These are phyloP conservation scores for Anneissia japonica DNA, from an alignment of 35 echinoderm and acorn worm species.

Conservation along the genomic window DNA sequence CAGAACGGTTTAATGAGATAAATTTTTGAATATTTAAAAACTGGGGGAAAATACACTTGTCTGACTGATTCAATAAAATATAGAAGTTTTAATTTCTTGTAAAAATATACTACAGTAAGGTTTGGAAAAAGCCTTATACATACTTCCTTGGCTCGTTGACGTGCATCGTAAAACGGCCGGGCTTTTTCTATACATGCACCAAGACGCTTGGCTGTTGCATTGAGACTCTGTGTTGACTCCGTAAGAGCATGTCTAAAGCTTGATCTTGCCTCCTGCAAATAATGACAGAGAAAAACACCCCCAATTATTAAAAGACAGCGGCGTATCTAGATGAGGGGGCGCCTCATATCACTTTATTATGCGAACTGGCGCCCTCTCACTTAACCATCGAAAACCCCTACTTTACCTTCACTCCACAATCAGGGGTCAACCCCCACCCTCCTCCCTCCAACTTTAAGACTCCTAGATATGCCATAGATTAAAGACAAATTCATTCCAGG, in stretches of 20 bases:
- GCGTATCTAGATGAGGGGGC: background rate
- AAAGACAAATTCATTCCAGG: too few relatives aligned
- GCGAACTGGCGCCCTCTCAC: background rate
- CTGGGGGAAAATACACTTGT: too few relatives aligned
- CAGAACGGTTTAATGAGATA: too few relatives aligned
- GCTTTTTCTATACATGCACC: conserved; percentile 84
- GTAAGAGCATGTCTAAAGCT: conserved; percentile 65
- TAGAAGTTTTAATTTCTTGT: too few relatives aligned
- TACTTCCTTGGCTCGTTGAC: conserved; percentile 80
- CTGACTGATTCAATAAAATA: too few relatives aligned
- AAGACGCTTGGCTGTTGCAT: conserved; percentile 58
- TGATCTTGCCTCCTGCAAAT: conserved; percentile 57
- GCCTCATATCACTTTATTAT: background rate
- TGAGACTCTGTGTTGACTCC: conserved; percentile 66
- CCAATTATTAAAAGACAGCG: background rate
- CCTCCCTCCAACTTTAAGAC: background rate
- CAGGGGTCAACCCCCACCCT: background rate
- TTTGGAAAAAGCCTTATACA: too few relatives aligned
- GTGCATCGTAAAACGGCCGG: conserved; percentile 68
- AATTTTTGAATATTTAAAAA: too few relatives aligned
- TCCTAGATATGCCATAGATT: background rate
- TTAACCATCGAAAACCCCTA: background rate
- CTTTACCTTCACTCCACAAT: background rate
- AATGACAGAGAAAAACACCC: background rate
- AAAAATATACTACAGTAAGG: too few relatives aligned